Conservation (phyloP, 2,113 vertebrate species). For the Otolemur garnettii region DNA sequence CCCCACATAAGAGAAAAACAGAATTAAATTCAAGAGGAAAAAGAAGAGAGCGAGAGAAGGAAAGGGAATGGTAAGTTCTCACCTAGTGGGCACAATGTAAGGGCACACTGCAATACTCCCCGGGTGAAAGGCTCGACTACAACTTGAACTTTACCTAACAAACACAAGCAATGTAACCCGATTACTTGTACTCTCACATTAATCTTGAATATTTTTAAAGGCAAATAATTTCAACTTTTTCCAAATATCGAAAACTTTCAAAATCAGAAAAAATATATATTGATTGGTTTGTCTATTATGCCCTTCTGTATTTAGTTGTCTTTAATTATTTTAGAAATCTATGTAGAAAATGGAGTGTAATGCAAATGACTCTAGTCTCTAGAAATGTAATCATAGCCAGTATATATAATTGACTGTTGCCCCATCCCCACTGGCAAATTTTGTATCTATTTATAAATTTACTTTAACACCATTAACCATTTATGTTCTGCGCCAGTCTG, state of each 20-base stretch:
- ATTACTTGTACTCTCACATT: too few species aligned
- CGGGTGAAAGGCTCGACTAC: too few species aligned
- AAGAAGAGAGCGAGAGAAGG: too few species aligned
- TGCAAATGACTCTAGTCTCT: not conserved
- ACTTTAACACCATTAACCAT: not conserved
- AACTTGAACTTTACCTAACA: too few species aligned
- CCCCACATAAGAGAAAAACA: too few species aligned
- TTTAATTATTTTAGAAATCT: not conserved
- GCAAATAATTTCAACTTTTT: not conserved
- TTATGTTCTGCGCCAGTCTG: not conserved
- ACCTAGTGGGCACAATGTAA: too few species aligned
- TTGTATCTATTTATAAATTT: not conserved
- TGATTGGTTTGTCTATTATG: not conserved
- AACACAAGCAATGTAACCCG: too few species aligned
- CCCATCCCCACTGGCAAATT: not conserved
- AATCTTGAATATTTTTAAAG: too few species aligned
- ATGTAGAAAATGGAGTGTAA: not conserved
- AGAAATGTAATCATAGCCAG: not conserved
- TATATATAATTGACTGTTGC: not conserved
- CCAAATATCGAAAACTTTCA: not conserved
- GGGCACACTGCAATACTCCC: too few species aligned
- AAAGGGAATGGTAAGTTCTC: too few species aligned
- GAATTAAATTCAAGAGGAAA: too few species aligned
- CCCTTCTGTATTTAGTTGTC: not conserved
- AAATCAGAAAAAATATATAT: not conserved